Percentiles rank a stretch among this genome's conserved stretches.
Conservation (phyloP, 2,797 vertebrate genomes). For the Mycteria americana region DNA sequence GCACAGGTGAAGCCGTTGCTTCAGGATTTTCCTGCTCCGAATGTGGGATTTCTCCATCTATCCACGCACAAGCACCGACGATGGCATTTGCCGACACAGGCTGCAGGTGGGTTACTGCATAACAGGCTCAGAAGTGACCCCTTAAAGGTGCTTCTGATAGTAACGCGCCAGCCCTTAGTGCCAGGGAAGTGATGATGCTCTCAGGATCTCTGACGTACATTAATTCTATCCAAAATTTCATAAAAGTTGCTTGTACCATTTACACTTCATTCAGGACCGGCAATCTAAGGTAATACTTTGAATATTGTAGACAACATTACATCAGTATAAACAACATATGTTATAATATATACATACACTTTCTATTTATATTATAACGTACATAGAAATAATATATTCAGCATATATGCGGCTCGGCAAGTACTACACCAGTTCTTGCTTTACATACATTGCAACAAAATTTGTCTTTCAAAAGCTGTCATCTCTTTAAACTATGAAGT, state of each 20-base stretch:
- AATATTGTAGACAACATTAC: not conserved
- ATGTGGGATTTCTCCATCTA: not conserved
- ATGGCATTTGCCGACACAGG: not conserved
- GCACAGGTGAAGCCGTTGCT: accelerated
- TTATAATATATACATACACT: not conserved
- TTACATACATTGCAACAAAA: not conserved
- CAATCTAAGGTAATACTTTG: not conserved
- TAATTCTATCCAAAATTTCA: accelerated
- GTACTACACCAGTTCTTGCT: not conserved
- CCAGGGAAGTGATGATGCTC: not conserved
- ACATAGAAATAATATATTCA: not conserved
- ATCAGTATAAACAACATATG: not conserved
- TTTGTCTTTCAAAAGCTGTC: not conserved
- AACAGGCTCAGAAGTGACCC: not conserved
- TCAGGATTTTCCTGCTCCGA: not conserved
- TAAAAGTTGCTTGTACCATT: not conserved
- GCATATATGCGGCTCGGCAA: not conserved
- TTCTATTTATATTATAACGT: accelerated
- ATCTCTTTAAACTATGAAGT: not conserved
- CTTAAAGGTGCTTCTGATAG: not conserved
- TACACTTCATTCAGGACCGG: not conserved
- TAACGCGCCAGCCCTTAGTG: not conserved
- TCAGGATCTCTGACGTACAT: not conserved
- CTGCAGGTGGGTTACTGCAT: accelerated
- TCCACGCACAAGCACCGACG: accelerated